Conservation (phyloP, 2,797 vertebrate genomes). For the Rhincodon typus region DNA sequence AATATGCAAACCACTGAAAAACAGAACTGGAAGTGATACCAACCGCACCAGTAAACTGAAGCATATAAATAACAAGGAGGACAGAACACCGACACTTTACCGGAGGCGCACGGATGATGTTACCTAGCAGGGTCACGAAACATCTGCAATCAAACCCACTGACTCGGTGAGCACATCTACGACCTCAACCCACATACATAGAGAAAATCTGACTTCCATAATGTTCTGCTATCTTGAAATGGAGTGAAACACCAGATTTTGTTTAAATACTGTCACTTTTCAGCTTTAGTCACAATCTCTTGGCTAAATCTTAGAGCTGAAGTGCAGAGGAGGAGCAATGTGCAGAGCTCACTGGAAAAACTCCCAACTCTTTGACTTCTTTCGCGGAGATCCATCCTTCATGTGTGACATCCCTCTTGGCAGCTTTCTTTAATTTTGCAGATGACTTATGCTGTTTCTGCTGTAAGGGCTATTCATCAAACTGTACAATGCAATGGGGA, state of each 20-base stretch:
- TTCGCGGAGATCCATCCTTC: not conserved
- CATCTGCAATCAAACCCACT: too few relatives aligned
- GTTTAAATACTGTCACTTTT: too few relatives aligned
- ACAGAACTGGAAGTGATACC: too few relatives aligned
- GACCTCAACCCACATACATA: not conserved
- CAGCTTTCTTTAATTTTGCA: constrained; percentile 3
- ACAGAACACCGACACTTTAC: too few relatives aligned
- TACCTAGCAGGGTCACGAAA: too few relatives aligned
- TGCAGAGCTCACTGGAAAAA: not conserved
- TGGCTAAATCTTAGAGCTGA: not conserved
- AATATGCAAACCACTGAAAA: too few relatives aligned
- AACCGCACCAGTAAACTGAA: too few relatives aligned
- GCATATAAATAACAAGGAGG: too few relatives aligned
- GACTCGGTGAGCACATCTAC: too few relatives aligned
- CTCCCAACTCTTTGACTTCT: not conserved
- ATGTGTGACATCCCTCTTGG: not conserved
- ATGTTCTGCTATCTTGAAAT: not conserved
- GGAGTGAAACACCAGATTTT: not conserved
- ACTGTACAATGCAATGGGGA: not conserved
- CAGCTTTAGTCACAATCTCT: not conserved
- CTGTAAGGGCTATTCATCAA: not conserved
- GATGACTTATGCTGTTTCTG: not conserved
- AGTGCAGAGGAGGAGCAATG: too few relatives aligned
- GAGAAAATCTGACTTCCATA: not conserved
- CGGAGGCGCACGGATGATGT: too few relatives aligned